Evolutionary conservation across 1,140 invertebrate genomes (phyloP), one percentile per base, ranked within the genome.

Genomic region (Brachionus koreanus): DNA sequence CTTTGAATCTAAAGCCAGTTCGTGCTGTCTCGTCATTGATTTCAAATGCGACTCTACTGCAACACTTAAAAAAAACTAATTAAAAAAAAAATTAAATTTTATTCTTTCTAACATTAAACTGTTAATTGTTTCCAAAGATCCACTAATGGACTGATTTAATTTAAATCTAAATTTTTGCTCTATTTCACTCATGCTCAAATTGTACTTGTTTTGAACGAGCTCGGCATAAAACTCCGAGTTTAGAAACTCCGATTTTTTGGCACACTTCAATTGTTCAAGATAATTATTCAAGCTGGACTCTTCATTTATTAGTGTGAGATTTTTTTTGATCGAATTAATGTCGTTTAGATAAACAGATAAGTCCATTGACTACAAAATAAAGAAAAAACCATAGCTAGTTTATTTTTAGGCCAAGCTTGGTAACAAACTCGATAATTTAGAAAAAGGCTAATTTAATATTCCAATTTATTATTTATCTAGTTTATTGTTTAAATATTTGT

Each of bases 1-100:
- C 19, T 74, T 46, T 33, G 23, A 39, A 72, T 10, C 10, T 9
- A 72, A 72, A 72, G 16, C 69, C 12, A 74, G 19, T 74, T 69
- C 65, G 35, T 39, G 16, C 39, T 74, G 69, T 74, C 69, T 74
- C 39, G 69, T 74, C 69, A 74, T 74, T 74, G 69, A 74, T 9
- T 25, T 46, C 19, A 74, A 74, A 49, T 74, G 69, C 12, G 42
- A 46, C 25, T 74, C 69, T 25, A 74, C 46, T 25, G 10, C 2
- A 19, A 9, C n/a, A 16, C 67, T 72, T 7, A 25, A 57, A 57
- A 19, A 39, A 33, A 29, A 16, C 3, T 67, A 37, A 25, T 35
- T 2, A 29, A 67, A 35, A 67, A n/a, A 67, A 0, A 13, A 67
- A 12, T 13, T 37, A 39, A 67, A 67, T 67, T 33, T 25, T 16